Conservation (phyloP, 1,140 invertebrate genomes). For the Bombus superbus region DNA sequence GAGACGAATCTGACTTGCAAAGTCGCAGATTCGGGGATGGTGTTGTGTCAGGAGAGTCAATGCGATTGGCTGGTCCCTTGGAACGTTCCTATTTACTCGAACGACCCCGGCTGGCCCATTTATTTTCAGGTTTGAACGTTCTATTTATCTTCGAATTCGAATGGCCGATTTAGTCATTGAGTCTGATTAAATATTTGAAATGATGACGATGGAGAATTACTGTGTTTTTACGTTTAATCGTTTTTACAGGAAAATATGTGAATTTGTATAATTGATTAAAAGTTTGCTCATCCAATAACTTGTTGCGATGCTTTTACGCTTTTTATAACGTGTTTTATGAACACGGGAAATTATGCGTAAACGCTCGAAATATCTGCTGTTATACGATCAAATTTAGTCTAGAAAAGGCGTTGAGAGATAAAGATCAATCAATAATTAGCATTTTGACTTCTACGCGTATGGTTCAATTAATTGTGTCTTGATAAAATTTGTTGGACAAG, state of each 20-base stretch:
- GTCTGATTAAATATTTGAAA: background rate
- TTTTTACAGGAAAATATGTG: too few relatives aligned
- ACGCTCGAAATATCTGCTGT: too few relatives aligned
- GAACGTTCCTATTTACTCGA: background rate
- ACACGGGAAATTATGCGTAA: too few relatives aligned
- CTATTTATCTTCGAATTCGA: slow-evolving; percentile 10
- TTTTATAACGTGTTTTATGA: too few relatives aligned
- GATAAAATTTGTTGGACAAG: too few relatives aligned
- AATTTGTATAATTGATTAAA: background rate
- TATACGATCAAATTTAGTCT: too few relatives aligned
- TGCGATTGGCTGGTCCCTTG: background rate
- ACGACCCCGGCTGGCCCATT: slow-evolving; percentile 3
- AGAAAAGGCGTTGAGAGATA: too few relatives aligned
- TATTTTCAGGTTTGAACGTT: background rate
- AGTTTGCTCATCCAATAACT: background rate
- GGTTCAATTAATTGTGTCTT: too few relatives aligned
- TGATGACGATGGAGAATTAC: background rate
- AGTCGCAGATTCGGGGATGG: background rate
- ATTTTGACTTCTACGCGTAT: too few relatives aligned
- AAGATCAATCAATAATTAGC: too few relatives aligned
- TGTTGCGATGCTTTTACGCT: too few relatives aligned
- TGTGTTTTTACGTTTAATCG: too few relatives aligned
- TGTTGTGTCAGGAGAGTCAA: background rate
- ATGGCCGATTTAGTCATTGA: background rate
- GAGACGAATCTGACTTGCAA: slow-evolving; percentile 28